These are phyloP conservation scores for Upupa epops DNA, from an alignment of 2,113 vertebrate species.

Conservation along the genomic window DNA sequence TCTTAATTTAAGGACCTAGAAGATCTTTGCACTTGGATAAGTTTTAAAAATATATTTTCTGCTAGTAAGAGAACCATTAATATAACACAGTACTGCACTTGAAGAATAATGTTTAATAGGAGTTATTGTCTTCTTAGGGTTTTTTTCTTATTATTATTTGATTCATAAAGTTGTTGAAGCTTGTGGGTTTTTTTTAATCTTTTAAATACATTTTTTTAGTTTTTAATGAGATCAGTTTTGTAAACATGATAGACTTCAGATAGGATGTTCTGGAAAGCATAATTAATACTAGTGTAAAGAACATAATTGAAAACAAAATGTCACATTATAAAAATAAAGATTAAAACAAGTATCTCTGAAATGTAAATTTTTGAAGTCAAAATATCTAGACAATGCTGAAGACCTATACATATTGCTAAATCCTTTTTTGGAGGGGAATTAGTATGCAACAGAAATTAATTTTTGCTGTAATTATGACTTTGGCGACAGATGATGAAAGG, in stretches of 20 bases:
- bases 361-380: background rate
- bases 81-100: background rate
- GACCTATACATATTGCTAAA: background rate
- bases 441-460: conserved; percentile 20
- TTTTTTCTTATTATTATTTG: background rate
- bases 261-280: background rate
- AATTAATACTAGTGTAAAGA: background rate
- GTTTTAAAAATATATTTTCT: background rate
- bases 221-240: background rate
- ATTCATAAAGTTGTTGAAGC: background rate
- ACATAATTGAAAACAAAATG: background rate
- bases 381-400: background rate
- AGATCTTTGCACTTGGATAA: background rate
- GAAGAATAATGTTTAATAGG: background rate
- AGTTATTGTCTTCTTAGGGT: background rate
- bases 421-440: conserved; percentile 36
- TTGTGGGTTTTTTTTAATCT: background rate
- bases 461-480: conserved; percentile 52
- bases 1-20: background rate
- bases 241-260: background rate
- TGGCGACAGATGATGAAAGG: conserved; percentile 31
- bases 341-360: background rate
- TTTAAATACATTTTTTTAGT: background rate
- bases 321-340: background rate
- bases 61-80: background rate